A percentile compares a stretch with the other conserved stretches of the same genome.
phyloP scores from a whole-genome alignment of 2,888 invertebrate genomes.

The Xylocampa areola region DNA sequence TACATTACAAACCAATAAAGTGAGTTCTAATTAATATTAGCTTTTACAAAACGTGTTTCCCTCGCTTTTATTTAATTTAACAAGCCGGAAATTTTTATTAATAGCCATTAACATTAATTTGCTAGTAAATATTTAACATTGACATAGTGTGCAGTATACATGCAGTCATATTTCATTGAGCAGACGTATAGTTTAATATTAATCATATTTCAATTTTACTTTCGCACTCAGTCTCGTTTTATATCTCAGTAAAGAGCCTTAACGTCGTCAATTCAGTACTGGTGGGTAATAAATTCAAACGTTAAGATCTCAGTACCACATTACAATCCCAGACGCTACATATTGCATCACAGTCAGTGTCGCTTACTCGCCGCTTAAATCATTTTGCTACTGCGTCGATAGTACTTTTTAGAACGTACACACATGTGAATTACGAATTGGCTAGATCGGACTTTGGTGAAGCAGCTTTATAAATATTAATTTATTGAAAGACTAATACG shows the following conservation, averaged over 20 bases:
- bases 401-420: constrained; percentile 23
- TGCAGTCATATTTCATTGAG: constrained; percentile 22
- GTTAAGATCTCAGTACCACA: constrained; percentile 72
- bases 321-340: constrained; percentile 69
- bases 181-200: constrained; percentile 39
- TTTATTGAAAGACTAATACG: constrained; percentile 50
- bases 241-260: constrained; percentile 38
- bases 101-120: constrained; percentile 27
- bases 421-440: constrained; percentile 51
- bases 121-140: constrained; percentile 36
- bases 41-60: constrained; percentile 14
- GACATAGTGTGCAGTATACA: constrained; percentile 39
- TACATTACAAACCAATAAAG: constrained; percentile 4
- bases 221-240: constrained; percentile 45
- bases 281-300: constrained; percentile 61
- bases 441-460: constrained; percentile 42
- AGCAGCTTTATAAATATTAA: constrained; percentile 56
- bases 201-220: constrained; percentile 48
- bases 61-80: constrained; percentile 27
- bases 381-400: constrained; percentile 60
- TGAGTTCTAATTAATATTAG: constrained; percentile 23
- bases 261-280: constrained; percentile 55
- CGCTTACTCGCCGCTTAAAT: constrained; percentile 72
- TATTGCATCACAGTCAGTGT: constrained; percentile 69
- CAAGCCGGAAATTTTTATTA: constrained; percentile 28